Evolutionary conservation across 1,140 invertebrate species (phyloP).

Genomic region (Patella vulgata): DNA sequence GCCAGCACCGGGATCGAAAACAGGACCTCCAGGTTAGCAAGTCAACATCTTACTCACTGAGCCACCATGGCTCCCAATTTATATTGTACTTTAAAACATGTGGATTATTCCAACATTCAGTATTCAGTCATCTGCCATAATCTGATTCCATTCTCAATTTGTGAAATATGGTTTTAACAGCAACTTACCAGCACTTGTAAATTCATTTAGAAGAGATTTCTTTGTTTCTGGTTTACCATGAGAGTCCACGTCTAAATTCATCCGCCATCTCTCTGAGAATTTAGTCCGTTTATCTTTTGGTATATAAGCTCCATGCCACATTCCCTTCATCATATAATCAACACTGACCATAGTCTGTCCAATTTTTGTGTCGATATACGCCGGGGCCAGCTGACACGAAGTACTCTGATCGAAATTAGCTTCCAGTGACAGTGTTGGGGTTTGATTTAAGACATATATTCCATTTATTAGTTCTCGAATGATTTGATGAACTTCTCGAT

Average conservation of each 20-base stretch:
- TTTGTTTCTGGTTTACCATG: conserved; percentile 61
- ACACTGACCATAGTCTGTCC: conserved; percentile 62
- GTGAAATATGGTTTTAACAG: no score
- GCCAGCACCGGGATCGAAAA: no score
- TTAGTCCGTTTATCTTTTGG: conserved; percentile 66
- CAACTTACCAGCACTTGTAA: conserved; percentile 58
- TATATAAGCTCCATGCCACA: conserved; percentile 67
- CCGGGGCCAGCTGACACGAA: conserved; percentile 61
- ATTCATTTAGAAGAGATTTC: conserved; percentile 62
- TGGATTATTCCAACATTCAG: no score
- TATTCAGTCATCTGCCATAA: no score
- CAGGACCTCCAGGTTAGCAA: no score
- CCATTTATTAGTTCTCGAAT: conserved; percentile 64
- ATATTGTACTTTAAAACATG: no score
- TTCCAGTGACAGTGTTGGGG: conserved; percentile 60
- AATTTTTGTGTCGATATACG: conserved; percentile 62
- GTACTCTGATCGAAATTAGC: conserved; percentile 64
- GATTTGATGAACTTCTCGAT: conserved; percentile 63
- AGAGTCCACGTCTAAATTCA: conserved; percentile 58
- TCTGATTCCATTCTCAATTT: no score
- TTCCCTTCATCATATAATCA: conserved; percentile 66
- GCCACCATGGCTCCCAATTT: no score
- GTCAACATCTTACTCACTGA: no score
- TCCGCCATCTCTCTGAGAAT: conserved; percentile 65
- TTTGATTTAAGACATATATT: conserved; percentile 65